Evolutionary conservation across 2,888 invertebrate genomes (phyloP), one percentile per base, ranked within the genome.

Genomic region (Caenorhabditis doughertyi): DNA sequence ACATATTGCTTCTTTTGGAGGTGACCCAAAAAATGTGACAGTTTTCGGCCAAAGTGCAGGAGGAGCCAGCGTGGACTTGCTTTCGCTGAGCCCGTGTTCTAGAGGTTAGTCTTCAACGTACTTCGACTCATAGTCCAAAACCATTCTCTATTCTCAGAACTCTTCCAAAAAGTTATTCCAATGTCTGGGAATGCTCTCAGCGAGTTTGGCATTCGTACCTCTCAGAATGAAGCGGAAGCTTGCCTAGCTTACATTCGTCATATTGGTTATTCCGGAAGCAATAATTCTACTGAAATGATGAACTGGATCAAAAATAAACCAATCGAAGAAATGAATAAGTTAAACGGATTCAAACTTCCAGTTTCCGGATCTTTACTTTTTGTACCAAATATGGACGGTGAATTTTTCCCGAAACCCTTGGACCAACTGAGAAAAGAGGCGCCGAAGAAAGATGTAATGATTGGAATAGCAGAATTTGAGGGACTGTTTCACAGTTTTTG

Each of bases 41-140:
- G 83, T 90, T n/a, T 89, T 90, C 62, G 90, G 89, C 3, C 89
- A 90, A 49, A 87, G 87, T 74, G 89, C 89, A 9, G 89, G 89
- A 8, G 89, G 87, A 23, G 85, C 79, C 25, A 83, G 83, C 44
- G 85, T 79, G 1, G 89, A 89, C 65, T 42, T 87, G 18, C 77
- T 88, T 2, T 68, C 80, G 1, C 39, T 88, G 27, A 86, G 86
- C 16, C 88, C 88, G 7, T 80, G 85, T 29, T 85, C 88, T 2
- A 67, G 67, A 56, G 72, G 60, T 62, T n/a, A n/a, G n/a, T n/a
- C n/a, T n/a, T n/a, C n/a, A n/a, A n/a, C n/a, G n/a, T 5, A 25
- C 2, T 21, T 51, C 3, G 13, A 21, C n/a, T n/a, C n/a, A n/a
- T n/a, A n/a, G n/a, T n/a, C n/a, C n/a, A n/a, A n/a, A n/a, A n/a